Evolutionary conservation across 1,140 invertebrate species (phyloP).

Genomic region (Eumaeus atala): DNA sequence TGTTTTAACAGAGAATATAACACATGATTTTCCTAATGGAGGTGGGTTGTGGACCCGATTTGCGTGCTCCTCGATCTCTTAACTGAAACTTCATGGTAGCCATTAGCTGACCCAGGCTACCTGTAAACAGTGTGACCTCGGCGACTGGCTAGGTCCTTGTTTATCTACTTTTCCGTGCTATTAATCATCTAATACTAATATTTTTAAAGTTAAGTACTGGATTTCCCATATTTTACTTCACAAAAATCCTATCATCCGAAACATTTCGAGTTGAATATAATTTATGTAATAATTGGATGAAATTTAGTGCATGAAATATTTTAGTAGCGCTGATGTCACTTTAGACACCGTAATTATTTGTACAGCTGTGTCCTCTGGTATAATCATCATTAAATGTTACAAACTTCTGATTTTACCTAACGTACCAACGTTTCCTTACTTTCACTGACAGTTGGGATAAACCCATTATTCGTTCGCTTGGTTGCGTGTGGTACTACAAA

Average conservation of each 20-base stretch:
- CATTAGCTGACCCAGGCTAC: too few species aligned
- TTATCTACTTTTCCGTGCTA: neutral
- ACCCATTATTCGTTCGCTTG: slow-evolving; percentile 25
- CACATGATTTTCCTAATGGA: too few species aligned
- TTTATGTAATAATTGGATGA: too few species aligned
- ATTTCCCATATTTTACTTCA: too few species aligned
- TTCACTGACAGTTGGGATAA: slow-evolving; percentile 31
- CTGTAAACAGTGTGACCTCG: too few species aligned
- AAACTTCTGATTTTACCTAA: slow-evolving; percentile 24
- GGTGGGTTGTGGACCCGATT: too few species aligned
- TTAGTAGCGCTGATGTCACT: slow-evolving; percentile 48
- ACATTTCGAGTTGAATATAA: neutral
- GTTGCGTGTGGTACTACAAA: slow-evolving; percentile 44
- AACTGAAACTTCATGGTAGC: too few species aligned
- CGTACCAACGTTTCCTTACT: slow-evolving; percentile 23
- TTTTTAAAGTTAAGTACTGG: too few species aligned
- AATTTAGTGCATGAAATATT: slow-evolving; percentile 9
- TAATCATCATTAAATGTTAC: slow-evolving; percentile 28
- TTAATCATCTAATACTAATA: too few species aligned
- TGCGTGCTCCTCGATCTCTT: too few species aligned
- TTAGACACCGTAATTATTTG: slow-evolving; percentile 43
- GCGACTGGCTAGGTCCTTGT: neutral
- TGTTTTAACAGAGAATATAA: too few species aligned
- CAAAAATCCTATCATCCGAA: too few species aligned
- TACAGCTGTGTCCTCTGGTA: slow-evolving; percentile 57